Base-by-base conservation (phyloP, 2,888 invertebrate species). In the Euphydryas editha region DNA sequence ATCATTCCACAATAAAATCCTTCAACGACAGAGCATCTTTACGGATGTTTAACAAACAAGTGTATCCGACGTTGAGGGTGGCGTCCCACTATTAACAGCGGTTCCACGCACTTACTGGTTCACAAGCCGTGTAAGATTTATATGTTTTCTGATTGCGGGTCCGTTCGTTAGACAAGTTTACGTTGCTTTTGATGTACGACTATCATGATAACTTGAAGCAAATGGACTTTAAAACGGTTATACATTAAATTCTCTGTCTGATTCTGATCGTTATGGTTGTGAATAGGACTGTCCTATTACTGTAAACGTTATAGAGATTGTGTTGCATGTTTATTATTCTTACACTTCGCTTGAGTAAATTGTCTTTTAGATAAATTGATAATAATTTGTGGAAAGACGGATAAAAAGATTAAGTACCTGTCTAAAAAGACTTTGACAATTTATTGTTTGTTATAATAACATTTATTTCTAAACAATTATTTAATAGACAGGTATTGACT, bases 91-190 rank as follows among this genome's bases (percentile, higher is more conserved):
- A 54, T 70, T 68, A 70, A 62, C 67, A 66, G 65, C 51, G 60
- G 59, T 56, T 65, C 60, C 68, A 60, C 59, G 37, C 63, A 67
- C 65, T 66, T 60, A 61, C 57, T 46, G 51, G 63, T 47, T 66
- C 60, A 64, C 58, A 62, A 51, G 54, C 59, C 64, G 64, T 70
- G 68, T n/a, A 68, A 70, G 70, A 70, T 67, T 65, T 70, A 70
- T 70, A 51, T 65, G 65, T 70, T 70, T 62, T 61, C 62, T 70
- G 68, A 68, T 68, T 62, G 59, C 61, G 54, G 46, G 57, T 55
- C 21, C 15, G 49, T 21, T 62, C 51, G 57, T 55, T 66, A 36
- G 62, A 57, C 58, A 47, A 59, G 21, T 59, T 46, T n/a, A 60
- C 55, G 21, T 60, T 59, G 39, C 39, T 54, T 51, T 54, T 54